phyloP scores from a whole-genome alignment of 2,113 vertebrate genomes.

The Macroglossus sobrinus region DNA sequence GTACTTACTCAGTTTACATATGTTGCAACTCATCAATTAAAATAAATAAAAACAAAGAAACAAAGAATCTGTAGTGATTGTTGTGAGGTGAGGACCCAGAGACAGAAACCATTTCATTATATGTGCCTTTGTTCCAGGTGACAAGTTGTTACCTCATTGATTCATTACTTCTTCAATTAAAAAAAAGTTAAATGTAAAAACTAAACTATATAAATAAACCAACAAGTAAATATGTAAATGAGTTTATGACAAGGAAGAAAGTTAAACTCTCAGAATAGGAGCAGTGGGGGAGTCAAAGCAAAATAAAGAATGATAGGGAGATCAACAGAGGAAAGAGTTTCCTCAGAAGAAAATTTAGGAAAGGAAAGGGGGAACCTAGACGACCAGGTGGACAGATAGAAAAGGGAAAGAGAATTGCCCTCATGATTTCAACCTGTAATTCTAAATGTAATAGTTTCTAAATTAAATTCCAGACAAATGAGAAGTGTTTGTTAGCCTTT shows the following conservation, averaged over 20 bases:
- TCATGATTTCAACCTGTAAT: neutral
- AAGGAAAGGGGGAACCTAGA: neutral
- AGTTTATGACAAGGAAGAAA: neutral
- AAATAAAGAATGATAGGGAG: neutral
- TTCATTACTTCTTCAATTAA: neutral
- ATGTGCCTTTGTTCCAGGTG: neutral
- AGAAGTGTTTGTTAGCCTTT: neutral
- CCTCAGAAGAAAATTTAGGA: neutral
- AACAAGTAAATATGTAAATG: neutral
- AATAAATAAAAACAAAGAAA: neutral
- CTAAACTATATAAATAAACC: neutral
- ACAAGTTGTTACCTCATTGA: neutral
- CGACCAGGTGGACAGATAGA: neutral
- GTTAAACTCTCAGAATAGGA: neutral
- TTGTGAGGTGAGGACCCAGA: neutral
- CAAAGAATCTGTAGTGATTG: neutral
- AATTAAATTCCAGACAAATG: neutral
- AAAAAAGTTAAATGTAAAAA: neutral
- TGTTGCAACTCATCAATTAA: neutral
- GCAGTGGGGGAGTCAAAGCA: neutral
- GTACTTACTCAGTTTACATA: neutral
- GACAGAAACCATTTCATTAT: neutral
- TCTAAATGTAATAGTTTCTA: neutral
- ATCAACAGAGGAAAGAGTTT: neutral
- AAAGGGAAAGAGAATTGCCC: neutral